Base-by-base conservation (phyloP, 2,113 vertebrate species). In the Grammomys dolichurus region DNA sequence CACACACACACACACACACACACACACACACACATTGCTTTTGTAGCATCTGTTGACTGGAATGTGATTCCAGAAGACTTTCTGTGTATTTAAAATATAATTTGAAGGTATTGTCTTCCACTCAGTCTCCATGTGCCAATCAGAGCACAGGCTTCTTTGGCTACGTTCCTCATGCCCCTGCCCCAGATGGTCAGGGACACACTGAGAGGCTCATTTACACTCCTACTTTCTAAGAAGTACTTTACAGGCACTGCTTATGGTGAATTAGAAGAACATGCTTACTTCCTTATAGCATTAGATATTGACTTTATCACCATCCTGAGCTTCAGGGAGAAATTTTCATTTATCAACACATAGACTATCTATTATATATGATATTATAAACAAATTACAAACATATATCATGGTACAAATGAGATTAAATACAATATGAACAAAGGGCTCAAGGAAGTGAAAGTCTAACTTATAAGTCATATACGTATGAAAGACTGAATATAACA, bases 291-390 rank as follows among this genome's bases (percentile, higher is more conserved):
- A 75, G 93, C 91, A 11, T 11, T 19, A 94, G 2, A 1, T 85
- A 40, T 80, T 94, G 19, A 8, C 11, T 97, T 94, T 91, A 87
- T 70, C 22, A 88, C 16, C 28, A 67, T 69, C 43, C 76, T 78
- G 69, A 26, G 36, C 65, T 95, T 90, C 80, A 72, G 14, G 69
- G 67, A 89, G 63, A 87, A 87, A 78, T 10, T 90, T 90, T 22
- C 31, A 73, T 90, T 85, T 81, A 81, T 92, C 95, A 22, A 90
- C 91, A 95, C 84, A 76, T 58, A 91, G 73, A 94, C 33, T 96
- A 92, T 86, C 72, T 97, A 84, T 56, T 85, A 46, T 97, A 88
- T 70, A 82, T 92, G 75, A 17, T 81, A 31, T 67, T 67, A 31
- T 67, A 63, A 60, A n/a, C 24, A 14, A 6, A 40, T 1, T 67